Conservation (phyloP, 1,140 invertebrate genomes). For the Thrips palmi region DNA sequence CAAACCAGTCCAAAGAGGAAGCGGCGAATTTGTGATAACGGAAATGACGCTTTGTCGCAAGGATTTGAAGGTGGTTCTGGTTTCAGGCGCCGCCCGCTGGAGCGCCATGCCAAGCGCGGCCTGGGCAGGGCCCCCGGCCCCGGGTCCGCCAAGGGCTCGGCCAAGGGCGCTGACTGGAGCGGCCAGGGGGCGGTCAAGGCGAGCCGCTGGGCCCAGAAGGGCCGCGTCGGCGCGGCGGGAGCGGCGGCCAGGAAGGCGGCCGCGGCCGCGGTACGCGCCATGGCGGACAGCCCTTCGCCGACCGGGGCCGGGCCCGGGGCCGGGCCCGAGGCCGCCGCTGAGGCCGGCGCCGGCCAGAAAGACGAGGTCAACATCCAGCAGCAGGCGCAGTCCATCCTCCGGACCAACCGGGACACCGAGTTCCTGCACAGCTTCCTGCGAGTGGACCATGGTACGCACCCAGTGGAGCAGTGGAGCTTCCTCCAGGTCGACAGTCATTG, state of each 20-base stretch:
- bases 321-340: constrained; percentile 51
- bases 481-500: too few species aligned
- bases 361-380: constrained; percentile 5
- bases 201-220: background rate
- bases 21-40: constrained; percentile 14
- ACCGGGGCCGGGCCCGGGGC: constrained; percentile 30
- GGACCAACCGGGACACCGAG: constrained; percentile 16
- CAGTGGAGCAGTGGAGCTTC: too few species aligned
- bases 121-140: constrained; percentile 19
- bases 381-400: constrained; percentile 10
- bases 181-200: too few species aligned
- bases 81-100: constrained; percentile 11
- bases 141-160: constrained; percentile 1
- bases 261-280: constrained; percentile 13
- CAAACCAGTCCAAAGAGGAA: constrained; percentile 11
- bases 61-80: constrained; percentile 11
- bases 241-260: constrained; percentile 14
- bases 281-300: constrained; percentile 12
- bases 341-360: constrained; percentile 21
- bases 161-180: too few species aligned
- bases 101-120: constrained; percentile 19
- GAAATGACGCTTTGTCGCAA: constrained; percentile 11
- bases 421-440: constrained; percentile 18
- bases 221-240: constrained; percentile 6
- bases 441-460: constrained; percentile 5